A percentile compares a stretch with the other conserved stretches of the same genome.
phyloP scores from a whole-genome alignment of 2,113 vertebrate genomes.

The Periophthalmus modestus region DNA sequence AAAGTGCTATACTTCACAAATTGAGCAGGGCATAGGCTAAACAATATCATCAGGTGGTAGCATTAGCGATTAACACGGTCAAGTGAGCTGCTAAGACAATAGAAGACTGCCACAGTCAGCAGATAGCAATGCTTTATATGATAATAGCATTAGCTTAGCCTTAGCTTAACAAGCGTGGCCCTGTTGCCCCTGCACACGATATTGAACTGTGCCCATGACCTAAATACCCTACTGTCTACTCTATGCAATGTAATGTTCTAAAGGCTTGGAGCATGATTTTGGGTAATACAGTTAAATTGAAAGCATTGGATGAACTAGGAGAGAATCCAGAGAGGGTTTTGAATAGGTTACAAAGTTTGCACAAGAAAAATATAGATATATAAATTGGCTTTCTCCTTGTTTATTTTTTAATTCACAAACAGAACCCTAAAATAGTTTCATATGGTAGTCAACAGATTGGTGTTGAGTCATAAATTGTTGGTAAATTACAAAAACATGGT shows the following conservation, averaged over 20 bases:
- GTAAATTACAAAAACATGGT: no score
- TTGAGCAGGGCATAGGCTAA: background rate
- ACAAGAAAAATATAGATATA: no score
- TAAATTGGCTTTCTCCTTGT: no score
- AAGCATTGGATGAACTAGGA: background rate
- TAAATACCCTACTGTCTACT: background rate
- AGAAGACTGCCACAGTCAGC: background rate
- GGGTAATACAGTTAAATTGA: background rate
- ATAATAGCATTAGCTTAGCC: slow-evolving; percentile 2
- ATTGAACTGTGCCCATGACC: slow-evolving; percentile 5
- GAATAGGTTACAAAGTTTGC: no score
- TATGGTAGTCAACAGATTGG: no score
- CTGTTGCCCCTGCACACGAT: background rate
- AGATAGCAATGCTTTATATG: background rate
- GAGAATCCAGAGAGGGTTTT: background rate
- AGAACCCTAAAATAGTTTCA: no score
- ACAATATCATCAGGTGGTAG: background rate
- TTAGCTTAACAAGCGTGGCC: background rate
- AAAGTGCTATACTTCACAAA: background rate
- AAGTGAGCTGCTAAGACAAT: background rate
- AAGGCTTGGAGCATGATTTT: background rate
- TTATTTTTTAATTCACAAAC: no score
- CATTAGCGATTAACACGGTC: background rate
- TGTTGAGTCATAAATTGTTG: no score
- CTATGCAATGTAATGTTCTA: background rate